A percentile compares a stretch with the other conserved stretches of the same genome.
phyloP scores from a whole-genome alignment of 2,888 invertebrate genomes.

The Galerucella nymphaeae region DNA sequence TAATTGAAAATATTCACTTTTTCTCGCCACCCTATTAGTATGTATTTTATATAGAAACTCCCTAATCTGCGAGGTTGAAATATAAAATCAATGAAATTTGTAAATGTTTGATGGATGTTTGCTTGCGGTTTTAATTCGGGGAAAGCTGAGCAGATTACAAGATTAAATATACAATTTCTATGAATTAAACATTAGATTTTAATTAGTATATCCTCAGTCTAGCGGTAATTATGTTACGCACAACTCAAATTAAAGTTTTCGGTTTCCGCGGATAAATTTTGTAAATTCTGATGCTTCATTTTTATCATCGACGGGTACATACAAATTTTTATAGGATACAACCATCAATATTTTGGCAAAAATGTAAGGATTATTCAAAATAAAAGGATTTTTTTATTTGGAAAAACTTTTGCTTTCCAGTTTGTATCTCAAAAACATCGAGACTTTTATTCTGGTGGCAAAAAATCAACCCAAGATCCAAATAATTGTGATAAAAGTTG shows the following conservation, averaged over 20 bases:
- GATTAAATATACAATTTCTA: constrained; percentile 65
- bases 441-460: too few species aligned
- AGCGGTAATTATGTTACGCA: constrained; percentile 60
- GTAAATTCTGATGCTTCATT: constrained; percentile 26
- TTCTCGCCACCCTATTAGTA: neutral
- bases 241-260: constrained; percentile 60
- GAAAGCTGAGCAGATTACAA: constrained; percentile 63
- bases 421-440: too few species aligned
- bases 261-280: neutral
- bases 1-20: too few species aligned
- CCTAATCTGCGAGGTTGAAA: constrained; percentile 37
- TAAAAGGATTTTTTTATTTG: too few species aligned
- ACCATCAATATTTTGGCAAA: too few species aligned
- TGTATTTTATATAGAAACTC: neutral
- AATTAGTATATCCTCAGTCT: constrained; percentile 64
- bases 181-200: constrained; percentile 66
- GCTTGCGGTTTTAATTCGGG: constrained; percentile 64
- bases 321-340: neutral
- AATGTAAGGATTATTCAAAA: too few species aligned
- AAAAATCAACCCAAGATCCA: too few species aligned
- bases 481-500: too few species aligned
- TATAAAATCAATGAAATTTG: constrained; percentile 57
- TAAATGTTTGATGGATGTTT: constrained; percentile 61
- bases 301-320: neutral
- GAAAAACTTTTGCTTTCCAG: too few species aligned